Evolutionary conservation across 2,888 invertebrate species (phyloP).

Genomic region (Drosophila emarginata): DNA sequence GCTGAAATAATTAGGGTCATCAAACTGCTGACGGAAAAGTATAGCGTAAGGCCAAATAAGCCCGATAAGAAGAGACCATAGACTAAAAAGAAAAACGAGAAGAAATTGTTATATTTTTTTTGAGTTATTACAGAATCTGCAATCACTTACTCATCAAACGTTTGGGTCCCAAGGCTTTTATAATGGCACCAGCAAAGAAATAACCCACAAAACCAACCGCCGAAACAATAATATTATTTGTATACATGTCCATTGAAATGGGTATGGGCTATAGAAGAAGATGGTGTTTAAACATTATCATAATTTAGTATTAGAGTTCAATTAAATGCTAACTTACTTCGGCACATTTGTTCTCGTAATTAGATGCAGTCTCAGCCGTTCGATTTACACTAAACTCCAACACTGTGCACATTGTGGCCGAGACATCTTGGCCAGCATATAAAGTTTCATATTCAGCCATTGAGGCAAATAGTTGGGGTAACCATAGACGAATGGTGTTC

Average conservation of each 20-base stretch:
- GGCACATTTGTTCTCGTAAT: constrained; percentile 68
- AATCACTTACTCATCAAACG: constrained; percentile 83
- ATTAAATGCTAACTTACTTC: constrained; percentile 69
- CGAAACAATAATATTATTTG: constrained; percentile 88
- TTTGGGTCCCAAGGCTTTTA: constrained; percentile 84
- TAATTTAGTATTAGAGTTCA: too few species aligned
- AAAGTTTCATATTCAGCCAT: constrained; percentile 84
- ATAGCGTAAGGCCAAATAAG: constrained; percentile 83
- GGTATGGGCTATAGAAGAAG: constrained; percentile 79
- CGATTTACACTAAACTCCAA: constrained; percentile 80
- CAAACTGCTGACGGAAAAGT: constrained; percentile 84
- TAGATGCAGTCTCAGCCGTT: constrained; percentile 61
- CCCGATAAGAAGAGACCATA: constrained; percentile 83
- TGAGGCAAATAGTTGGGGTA: constrained; percentile 92
- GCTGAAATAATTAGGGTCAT: constrained; percentile 85
- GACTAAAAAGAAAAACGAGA: constrained; percentile 59
- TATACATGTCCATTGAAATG: constrained; percentile 85
- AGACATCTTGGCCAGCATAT: constrained; percentile 32
- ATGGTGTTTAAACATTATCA: too few species aligned
- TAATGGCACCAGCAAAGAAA: constrained; percentile 84
- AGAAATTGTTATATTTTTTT: neutral
- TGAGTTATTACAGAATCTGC: neutral
- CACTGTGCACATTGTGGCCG: constrained; percentile 78
- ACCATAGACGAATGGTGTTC: constrained; percentile 92
- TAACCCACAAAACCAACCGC: constrained; percentile 86